Conservation (phyloP, 2,797 vertebrate genomes). For the Tapirus indicus region DNA sequence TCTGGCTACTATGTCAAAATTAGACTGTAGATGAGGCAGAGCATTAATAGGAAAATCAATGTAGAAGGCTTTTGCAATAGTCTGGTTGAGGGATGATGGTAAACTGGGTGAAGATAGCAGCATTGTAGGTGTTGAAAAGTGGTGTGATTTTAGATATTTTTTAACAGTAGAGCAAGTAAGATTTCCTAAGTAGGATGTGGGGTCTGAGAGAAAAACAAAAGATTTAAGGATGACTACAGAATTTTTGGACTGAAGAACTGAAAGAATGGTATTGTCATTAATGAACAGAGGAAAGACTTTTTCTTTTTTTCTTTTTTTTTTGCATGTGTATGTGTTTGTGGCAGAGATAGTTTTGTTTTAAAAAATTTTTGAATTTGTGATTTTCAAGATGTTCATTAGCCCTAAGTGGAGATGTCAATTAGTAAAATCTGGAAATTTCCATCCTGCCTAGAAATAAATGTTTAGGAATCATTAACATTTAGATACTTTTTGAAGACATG, state of each 20-base stretch:
- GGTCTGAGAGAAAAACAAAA: background rate
- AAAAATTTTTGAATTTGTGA: background rate
- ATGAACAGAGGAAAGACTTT: background rate
- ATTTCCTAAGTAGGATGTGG: background rate
- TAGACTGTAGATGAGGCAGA: background rate
- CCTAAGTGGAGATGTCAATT: background rate
- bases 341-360: background rate
- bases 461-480: background rate
- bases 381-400: background rate
- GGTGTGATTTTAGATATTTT: background rate
- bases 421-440: background rate
- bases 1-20: background rate
- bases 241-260: background rate
- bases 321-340: background rate
- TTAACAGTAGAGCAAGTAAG: background rate
- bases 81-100: background rate
- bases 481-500: background rate
- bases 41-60: background rate
- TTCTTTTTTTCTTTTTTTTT: background rate
- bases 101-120: background rate
- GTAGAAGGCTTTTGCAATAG: background rate
- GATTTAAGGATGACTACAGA: background rate
- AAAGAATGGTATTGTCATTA: background rate
- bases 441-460: background rate
- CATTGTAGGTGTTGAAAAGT: background rate